Percentiles rank a stretch among this genome's conserved stretches.
phyloP scores from a whole-genome alignment of 2,113 vertebrate genomes.

The Ctenomys sociabilis region DNA sequence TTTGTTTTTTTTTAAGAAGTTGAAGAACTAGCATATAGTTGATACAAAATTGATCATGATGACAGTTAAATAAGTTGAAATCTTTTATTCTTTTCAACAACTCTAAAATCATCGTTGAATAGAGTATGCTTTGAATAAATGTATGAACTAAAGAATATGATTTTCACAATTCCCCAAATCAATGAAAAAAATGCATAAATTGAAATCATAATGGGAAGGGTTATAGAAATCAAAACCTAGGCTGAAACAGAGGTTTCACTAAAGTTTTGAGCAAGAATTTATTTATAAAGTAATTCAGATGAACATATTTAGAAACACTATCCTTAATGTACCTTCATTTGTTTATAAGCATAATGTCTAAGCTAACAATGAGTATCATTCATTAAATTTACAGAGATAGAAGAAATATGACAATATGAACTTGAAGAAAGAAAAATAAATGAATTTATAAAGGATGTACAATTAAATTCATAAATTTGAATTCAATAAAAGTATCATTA shows the following conservation, averaged over 20 bases:
- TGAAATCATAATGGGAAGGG: neutral
- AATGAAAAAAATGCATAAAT: neutral
- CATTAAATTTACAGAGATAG: neutral
- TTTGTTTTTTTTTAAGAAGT: neutral
- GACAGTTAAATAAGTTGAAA: slow-evolving; percentile 7
- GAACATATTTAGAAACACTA: neutral
- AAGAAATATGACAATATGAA: neutral
- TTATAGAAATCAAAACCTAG: neutral
- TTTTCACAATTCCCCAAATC: neutral
- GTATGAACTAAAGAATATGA: neutral
- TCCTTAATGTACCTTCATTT: neutral
- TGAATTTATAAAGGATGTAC: neutral
- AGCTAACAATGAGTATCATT: neutral
- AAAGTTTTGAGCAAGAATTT: neutral
- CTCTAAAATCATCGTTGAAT: neutral
- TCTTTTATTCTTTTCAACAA: neutral
- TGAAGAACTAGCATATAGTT: neutral
- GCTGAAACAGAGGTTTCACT: neutral
- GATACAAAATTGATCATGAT: neutral
- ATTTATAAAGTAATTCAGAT: neutral
- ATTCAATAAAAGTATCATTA: neutral
- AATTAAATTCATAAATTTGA: neutral
- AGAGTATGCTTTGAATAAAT: neutral
- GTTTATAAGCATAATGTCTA: slow-evolving; percentile 10
- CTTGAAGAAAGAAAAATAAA: neutral